Percentiles rank a stretch among this genome's conserved stretches.
phyloP scores from a whole-genome alignment of 2,113 vertebrate genomes.

The Geothlypis trichas region DNA sequence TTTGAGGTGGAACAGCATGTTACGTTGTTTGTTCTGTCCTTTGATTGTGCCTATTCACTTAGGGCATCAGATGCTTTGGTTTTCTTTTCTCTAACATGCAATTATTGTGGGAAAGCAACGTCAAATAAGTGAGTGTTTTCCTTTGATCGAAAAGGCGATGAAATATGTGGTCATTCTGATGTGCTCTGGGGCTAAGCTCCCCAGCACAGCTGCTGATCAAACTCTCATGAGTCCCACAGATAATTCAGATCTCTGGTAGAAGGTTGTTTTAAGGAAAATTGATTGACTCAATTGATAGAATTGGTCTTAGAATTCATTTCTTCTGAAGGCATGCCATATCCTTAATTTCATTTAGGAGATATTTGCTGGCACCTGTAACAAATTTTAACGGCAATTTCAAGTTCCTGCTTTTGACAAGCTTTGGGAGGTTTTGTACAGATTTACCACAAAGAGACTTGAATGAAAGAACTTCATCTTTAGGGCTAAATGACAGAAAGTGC shows the following conservation, averaged over 20 bases:
- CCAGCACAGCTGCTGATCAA: conserved; percentile 13
- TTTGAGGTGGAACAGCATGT: conserved; percentile 16
- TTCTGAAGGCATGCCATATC: background rate
- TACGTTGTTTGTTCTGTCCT: conserved; percentile 23
- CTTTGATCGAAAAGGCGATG: conserved; percentile 25
- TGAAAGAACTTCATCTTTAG: background rate
- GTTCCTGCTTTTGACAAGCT: background rate
- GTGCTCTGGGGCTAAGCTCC: background rate
- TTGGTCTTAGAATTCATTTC: background rate
- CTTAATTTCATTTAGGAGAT: background rate
- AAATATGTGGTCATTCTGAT: conserved; percentile 47
- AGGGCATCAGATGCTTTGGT: conserved; percentile 37
- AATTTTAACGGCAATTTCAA: background rate
- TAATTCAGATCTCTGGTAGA: background rate
- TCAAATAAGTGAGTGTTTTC: conserved; percentile 17
- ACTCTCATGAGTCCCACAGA: background rate
- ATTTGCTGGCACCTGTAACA: background rate
- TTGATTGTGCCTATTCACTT: conserved; percentile 27
- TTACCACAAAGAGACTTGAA: background rate
- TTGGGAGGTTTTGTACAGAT: background rate
- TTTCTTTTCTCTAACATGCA: conserved; percentile 16
- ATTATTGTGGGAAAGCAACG: conserved; percentile 31
- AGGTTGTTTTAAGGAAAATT: background rate
- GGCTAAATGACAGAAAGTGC: background rate
- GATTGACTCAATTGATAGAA: background rate